Evolutionary conservation across 2,888 invertebrate genomes (phyloP).

Genomic region (Cheilosia pagana): DNA sequence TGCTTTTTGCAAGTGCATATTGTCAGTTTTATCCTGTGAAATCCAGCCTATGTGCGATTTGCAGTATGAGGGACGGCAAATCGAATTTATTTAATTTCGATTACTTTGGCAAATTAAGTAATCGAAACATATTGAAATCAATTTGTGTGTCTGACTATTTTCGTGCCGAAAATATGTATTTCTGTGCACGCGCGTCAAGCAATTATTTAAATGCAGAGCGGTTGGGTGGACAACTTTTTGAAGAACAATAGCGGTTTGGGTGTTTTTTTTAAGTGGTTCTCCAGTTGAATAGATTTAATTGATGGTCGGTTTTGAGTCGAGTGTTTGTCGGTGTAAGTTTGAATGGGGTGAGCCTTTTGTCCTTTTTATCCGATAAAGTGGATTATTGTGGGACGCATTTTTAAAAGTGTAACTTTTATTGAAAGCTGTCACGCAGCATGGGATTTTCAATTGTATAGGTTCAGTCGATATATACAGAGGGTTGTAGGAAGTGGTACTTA

Average conservation of each 20-base stretch:
- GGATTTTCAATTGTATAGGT: no score
- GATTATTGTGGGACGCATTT: no score
- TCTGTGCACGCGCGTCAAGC: background rate
- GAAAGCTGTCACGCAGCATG: no score
- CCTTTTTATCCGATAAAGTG: no score
- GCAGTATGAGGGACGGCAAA: constrained; percentile 30
- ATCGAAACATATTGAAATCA: constrained; percentile 67
- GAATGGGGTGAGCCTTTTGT: no score
- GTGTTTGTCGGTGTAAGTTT: no score
- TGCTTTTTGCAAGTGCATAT: constrained; percentile 25
- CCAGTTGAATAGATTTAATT: constrained; percentile 24
- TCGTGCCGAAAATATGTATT: constrained; percentile 13
- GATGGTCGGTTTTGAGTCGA: background rate
- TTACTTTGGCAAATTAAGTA: constrained; percentile 70
- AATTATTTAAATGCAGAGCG: constrained; percentile 11
- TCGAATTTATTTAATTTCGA: constrained; percentile 71
- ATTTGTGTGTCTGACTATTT: constrained; percentile 48
- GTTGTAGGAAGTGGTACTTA: no score
- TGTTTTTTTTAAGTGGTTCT: constrained; percentile 7
- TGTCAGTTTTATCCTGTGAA: constrained; percentile 29
- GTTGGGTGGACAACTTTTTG: constrained; percentile 22
- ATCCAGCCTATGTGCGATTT: constrained; percentile 33
- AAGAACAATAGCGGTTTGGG: constrained; percentile 22
- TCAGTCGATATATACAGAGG: no score
- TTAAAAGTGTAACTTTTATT: no score